Base-by-base conservation (phyloP, 2,888 invertebrate genomes). In the Xanthostigma xanthostigma region DNA sequence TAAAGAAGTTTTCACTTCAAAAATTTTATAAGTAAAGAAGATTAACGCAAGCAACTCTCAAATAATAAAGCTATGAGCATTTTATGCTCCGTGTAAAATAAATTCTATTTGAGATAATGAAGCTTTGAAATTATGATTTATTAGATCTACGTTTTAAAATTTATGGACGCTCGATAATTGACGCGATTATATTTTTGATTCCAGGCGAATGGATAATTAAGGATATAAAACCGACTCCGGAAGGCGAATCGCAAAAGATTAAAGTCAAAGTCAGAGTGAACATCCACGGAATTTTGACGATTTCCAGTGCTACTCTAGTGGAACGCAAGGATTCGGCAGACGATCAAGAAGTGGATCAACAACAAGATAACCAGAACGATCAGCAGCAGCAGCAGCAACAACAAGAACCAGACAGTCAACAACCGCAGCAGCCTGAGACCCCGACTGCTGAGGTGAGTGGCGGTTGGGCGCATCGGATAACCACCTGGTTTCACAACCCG, bases 181-280 rank as follows among this genome's bases (percentile, higher is more conserved):
- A 27, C 27, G 27, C 6, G 27, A 27, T 27, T 27, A 6, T 6
- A 27, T 27, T 27, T 27, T 27, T 55, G 41, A 54, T 59, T 58
- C 27, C 57, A 84, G 85, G 84, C 55, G 73, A 76, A 50, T 91
- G 86, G 78, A 70, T 76, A 44, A 79, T 92, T 51, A 81, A 80
- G 60, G 87, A 90, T 61, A 79, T 97, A 6, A 83, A 84, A 57
- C 89, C 96, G 5, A 86, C 83, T 34, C 68, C 85, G 1, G 89
- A 89, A 53, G 94, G 94, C 35, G 92, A 92, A 60, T 80, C 85
- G n/a, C 86, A 91, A 54, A 96, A 94, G 68, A 85, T 97, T 1
- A 96, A 96, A 70, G 84, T 98, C 5, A 97, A 96, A 72, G 91
- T 93, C 8, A 79, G 95, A 57, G 77, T 98, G 48, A 95, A 96